phyloP scores from a whole-genome alignment of 1,140 invertebrate genomes.

The Caenorhabditis brenneri region DNA sequence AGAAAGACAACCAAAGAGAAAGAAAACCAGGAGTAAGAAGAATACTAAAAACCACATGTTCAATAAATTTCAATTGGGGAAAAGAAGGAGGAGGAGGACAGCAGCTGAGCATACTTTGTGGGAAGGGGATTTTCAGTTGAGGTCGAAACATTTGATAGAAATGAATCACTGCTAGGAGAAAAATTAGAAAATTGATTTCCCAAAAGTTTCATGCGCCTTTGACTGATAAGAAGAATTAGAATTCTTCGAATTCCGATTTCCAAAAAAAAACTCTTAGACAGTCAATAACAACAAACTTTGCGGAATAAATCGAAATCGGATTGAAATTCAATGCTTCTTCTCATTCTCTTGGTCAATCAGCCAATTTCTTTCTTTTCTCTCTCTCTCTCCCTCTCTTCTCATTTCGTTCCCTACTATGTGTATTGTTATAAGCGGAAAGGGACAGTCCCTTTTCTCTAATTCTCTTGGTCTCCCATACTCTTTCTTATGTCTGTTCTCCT shows the following conservation, averaged over 20 bases:
- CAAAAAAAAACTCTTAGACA: not conserved
- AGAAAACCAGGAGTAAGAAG: not conserved
- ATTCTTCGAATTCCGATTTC: not conserved
- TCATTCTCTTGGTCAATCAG: constrained; percentile 16
- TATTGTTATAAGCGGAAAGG: constrained; percentile 3
- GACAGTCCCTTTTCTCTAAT: no score
- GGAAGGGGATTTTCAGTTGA: no score
- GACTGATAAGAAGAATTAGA: not conserved
- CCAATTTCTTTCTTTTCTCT: not conserved
- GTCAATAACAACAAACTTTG: not conserved
- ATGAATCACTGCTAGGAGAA: no score
- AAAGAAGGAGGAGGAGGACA: not conserved
- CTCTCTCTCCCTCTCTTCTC: not conserved
- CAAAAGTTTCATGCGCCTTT: no score
- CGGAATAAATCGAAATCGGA: not conserved
- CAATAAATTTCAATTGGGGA: not conserved
- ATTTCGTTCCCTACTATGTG: not conserved
- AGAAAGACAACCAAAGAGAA: not conserved
- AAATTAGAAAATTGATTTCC: no score
- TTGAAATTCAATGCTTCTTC: constrained; percentile 38
- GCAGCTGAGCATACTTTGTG: no score
- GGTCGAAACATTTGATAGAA: no score
- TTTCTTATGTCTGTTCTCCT: not conserved
- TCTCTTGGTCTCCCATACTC: not conserved
- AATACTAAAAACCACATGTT: constrained; percentile 22